Conservation (phyloP, 2,888 invertebrate species). For the Blastobasis adustella region DNA sequence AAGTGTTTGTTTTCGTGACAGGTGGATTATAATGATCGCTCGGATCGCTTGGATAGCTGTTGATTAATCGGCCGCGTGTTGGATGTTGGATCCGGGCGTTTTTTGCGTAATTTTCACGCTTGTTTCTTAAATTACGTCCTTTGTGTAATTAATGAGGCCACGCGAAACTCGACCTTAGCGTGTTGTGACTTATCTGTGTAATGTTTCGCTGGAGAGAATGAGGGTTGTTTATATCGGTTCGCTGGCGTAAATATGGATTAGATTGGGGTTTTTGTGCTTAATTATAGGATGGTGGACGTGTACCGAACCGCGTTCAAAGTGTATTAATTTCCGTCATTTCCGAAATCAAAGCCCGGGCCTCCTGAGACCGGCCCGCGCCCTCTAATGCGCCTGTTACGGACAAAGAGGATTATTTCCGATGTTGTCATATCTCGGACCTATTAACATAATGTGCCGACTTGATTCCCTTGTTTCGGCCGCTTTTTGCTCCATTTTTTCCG, state of each 20-base stretch:
- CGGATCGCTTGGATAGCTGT: conserved; percentile 1
- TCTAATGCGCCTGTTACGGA: conserved; percentile 58
- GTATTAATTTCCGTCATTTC: conserved; percentile 67
- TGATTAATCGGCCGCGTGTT: conserved; percentile 30
- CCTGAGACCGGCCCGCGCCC: conserved; percentile 36
- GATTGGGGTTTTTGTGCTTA: conserved; percentile 3
- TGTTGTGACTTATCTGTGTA: too few species aligned
- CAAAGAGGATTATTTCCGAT: conserved; percentile 68
- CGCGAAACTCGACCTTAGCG: too few species aligned
- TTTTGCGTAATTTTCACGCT: conserved; percentile 24
- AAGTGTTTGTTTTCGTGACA: conserved; percentile 60
- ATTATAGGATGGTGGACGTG: too few species aligned
- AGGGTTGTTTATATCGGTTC: too few species aligned
- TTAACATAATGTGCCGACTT: conserved; percentile 66
- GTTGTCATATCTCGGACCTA: conserved; percentile 62
- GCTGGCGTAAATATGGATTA: too few species aligned
- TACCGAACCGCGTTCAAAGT: conserved; percentile 9
- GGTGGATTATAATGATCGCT: conserved; percentile 43
- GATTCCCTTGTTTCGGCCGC: conserved; percentile 44
- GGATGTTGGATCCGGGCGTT: conserved; percentile 28
- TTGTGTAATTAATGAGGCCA: too few species aligned
- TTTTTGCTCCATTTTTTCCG: conserved; percentile 39
- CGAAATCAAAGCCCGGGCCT: conserved; percentile 64
- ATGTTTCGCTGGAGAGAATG: too few species aligned
- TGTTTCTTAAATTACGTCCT: neutral